Evolutionary conservation across 2,888 invertebrate genomes (phyloP).

Genomic region (Sarcophaga variegata): DNA sequence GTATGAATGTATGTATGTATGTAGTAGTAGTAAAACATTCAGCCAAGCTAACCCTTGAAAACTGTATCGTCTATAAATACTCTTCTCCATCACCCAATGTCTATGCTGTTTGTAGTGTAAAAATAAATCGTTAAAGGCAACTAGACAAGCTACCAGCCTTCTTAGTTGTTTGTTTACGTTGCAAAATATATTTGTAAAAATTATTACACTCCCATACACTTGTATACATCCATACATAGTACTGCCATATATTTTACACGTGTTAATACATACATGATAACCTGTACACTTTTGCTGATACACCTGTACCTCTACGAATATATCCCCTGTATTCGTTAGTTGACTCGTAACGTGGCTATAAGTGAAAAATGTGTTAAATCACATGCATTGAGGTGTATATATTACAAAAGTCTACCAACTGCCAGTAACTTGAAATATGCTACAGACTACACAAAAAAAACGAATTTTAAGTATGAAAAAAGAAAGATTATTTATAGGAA

Average conservation of each 20-base stretch:
- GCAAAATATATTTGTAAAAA: neutral
- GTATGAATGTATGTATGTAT: no score
- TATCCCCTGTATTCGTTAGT: neutral
- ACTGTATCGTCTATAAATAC: no score
- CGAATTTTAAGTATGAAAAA: no score
- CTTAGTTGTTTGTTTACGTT: neutral
- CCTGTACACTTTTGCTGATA: neutral
- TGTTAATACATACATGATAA: neutral
- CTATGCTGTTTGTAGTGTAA: neutral
- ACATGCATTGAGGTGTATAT: slow-evolving; percentile 46
- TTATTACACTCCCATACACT: neutral
- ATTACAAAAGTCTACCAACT: slow-evolving; percentile 26
- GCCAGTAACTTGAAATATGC: slow-evolving; percentile 26
- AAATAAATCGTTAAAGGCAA: neutral
- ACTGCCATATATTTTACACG: neutral
- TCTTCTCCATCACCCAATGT: no score
- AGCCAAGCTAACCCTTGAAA: no score
- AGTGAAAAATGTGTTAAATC: slow-evolving; percentile 50
- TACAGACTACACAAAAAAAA: neutral
- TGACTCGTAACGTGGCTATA: slow-evolving; percentile 3
- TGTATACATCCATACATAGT: neutral
- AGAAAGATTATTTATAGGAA: no score
- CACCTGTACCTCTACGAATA: no score
- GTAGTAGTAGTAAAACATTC: no score
- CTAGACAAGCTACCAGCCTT: neutral